Conservation (phyloP, 2,113 vertebrate genomes). For the Callocephalon fimbriatum region DNA sequence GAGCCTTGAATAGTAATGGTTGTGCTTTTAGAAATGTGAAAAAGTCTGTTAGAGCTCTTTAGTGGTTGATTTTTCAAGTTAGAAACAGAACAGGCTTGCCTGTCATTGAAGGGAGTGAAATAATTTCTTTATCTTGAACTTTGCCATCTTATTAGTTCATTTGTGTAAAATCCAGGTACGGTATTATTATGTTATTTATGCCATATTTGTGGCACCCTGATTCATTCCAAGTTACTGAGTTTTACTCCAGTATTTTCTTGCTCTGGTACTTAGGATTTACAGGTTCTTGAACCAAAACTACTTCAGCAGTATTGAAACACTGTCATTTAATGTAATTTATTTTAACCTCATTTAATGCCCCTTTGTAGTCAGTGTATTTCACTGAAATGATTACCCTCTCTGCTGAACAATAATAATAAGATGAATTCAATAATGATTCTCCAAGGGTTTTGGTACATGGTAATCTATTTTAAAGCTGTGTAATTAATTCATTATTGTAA, state of each 20-base stretch:
- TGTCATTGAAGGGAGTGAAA: neutral
- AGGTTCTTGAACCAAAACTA: neutral
- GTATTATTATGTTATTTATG: neutral
- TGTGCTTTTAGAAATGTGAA: neutral
- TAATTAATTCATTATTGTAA: neutral
- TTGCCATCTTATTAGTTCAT: neutral
- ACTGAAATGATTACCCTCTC: neutral
- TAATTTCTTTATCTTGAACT: neutral
- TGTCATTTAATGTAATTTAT: neutral
- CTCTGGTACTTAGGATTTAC: neutral
- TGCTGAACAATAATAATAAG: neutral
- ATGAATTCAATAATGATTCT: neutral
- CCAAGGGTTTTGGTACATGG: rapidly evolving
- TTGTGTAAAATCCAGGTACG: neutral
- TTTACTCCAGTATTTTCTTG: neutral
- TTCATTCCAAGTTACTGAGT: neutral
- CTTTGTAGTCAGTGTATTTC: neutral
- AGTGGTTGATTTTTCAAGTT: neutral
- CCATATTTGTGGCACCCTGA: neutral
- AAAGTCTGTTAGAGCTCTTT: neutral
- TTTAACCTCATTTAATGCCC: neutral
- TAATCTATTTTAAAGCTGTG: neutral
- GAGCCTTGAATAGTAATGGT: neutral
- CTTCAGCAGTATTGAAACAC: neutral
- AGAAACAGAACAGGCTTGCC: neutral